Percentiles rank a stretch among this genome's conserved stretches.
Conservation (phyloP, 2,888 invertebrate genomes). For the Pachymerium ferrugineum region DNA sequence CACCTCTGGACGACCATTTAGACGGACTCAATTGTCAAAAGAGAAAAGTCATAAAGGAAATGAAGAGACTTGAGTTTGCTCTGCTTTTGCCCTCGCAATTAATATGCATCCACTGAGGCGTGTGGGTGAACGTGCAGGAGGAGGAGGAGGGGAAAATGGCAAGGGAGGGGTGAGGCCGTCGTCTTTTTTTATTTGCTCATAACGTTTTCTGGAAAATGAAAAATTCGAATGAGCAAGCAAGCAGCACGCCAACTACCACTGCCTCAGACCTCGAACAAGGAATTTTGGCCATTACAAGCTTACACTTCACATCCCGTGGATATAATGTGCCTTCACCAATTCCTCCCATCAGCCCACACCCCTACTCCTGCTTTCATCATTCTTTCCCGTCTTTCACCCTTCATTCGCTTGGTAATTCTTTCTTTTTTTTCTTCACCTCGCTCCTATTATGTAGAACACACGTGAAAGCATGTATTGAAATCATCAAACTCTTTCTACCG, state of each 20-base stretch:
- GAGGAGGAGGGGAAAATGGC: neutral
- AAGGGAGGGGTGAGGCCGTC: neutral
- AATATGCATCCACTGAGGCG: slow-evolving; percentile 21
- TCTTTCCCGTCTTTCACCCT: slow-evolving; percentile 21
- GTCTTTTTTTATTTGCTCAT: slow-evolving; percentile 21
- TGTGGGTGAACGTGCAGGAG: slow-evolving; percentile 15
- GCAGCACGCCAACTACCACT: slow-evolving; percentile 21
- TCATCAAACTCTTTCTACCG: slow-evolving; percentile 3
- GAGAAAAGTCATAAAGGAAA: neutral
- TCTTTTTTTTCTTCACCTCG: neutral
- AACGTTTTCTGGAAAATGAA: slow-evolving; percentile 21
- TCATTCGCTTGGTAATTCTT: slow-evolving; percentile 18
- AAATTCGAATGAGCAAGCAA: slow-evolving; percentile 21
- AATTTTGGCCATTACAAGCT: slow-evolving; percentile 21
- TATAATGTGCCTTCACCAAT: slow-evolving; percentile 21
- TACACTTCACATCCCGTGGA: slow-evolving; percentile 21
- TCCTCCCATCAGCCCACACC: slow-evolving; percentile 21
- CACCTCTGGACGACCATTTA: neutral
- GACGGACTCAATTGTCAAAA: neutral
- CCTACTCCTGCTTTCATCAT: slow-evolving; percentile 11
- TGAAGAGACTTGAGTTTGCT: slow-evolving; percentile 7
- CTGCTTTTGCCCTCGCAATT: slow-evolving; percentile 18
- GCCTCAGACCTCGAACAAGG: slow-evolving; percentile 21
- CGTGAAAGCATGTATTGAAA: slow-evolving; percentile 21
- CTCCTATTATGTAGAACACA: slow-evolving; percentile 12